phyloP scores from a whole-genome alignment of 1,140 invertebrate species.

The Eufriesea mexicana region DNA sequence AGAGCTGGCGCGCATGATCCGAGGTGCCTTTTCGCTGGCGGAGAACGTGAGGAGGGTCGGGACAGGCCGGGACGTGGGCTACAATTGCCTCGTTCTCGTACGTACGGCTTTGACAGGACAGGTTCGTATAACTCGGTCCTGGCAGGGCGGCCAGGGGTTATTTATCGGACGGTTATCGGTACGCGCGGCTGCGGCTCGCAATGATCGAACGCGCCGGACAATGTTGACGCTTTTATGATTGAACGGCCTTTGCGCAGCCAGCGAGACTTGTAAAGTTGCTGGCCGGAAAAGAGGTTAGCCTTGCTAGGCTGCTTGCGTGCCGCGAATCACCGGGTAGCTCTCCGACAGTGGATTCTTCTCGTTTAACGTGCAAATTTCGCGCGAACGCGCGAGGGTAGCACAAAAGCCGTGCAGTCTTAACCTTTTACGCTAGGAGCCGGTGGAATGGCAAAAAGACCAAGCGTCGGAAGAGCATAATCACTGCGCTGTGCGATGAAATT shows the following conservation, averaged over 20 bases:
- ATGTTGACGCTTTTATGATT: conserved; percentile 17
- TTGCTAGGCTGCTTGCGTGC: conserved; percentile 15
- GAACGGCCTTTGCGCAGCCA: conserved; percentile 17
- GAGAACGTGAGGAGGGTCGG: conserved; percentile 1
- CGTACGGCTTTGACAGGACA: conserved; percentile 13
- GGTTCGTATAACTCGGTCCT: background rate
- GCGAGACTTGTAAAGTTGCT: conserved; percentile 1
- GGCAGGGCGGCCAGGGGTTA: background rate
- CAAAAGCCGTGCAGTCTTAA: background rate
- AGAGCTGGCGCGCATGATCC: background rate
- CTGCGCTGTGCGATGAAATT: too few species aligned
- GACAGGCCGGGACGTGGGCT: conserved; percentile 16
- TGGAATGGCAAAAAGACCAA: background rate
- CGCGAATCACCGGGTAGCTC: background rate
- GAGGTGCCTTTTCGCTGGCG: conserved; percentile 29
- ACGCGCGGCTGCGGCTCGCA: background rate
- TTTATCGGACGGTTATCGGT: conserved; percentile 34
- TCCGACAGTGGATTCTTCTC: background rate
- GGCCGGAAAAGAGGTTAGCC: conserved; percentile 30
- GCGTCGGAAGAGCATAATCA: too few species aligned
- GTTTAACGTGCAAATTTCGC: background rate
- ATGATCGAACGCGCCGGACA: background rate
- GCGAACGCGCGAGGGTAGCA: too few species aligned
- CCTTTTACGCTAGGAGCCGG: background rate
- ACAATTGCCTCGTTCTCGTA: conserved; percentile 29